Evolutionary conservation across 2,888 invertebrate genomes (phyloP).

Genomic region (Arenicola marina): DNA sequence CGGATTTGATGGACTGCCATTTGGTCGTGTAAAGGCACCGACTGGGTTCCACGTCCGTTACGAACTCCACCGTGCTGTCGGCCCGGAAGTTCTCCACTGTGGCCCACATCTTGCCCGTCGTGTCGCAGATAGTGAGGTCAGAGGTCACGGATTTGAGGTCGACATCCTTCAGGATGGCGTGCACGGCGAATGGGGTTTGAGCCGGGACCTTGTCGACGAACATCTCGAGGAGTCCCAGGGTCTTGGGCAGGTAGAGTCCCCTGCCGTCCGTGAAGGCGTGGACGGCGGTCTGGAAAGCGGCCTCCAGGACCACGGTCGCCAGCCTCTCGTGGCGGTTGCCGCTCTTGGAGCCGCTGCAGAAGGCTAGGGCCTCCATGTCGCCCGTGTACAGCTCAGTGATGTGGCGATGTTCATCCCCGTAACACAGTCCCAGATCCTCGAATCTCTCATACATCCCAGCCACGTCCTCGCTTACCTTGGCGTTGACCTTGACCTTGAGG

Average conservation of each 20-base stretch:
- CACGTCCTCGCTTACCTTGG: not conserved
- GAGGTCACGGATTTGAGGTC: not conserved
- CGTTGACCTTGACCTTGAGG: not conserved
- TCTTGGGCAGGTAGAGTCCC: not conserved
- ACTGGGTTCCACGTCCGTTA: not conserved
- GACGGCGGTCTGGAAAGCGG: conserved; percentile 8
- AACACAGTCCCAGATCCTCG: not conserved
- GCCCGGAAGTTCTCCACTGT: not conserved
- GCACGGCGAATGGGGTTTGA: not conserved
- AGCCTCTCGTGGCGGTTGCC: not conserved
- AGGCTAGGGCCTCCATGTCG: not conserved
- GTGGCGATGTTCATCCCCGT: not conserved
- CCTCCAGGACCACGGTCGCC: not conserved
- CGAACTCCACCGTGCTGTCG: not conserved
- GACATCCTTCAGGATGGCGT: not conserved
- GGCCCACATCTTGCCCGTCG: not conserved
- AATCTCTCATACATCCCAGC: not conserved
- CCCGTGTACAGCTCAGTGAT: not conserved
- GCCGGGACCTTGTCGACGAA: not conserved
- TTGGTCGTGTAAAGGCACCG: not conserved
- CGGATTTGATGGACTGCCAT: not conserved
- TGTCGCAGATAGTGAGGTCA: not conserved
- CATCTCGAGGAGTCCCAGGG: not conserved
- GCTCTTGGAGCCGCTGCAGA: not conserved
- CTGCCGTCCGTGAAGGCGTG: conserved; percentile 2